Percentiles rank a stretch among this genome's conserved stretches.
Conservation (phyloP, 2,113 vertebrate species). For the Cnemophilus loriae region DNA sequence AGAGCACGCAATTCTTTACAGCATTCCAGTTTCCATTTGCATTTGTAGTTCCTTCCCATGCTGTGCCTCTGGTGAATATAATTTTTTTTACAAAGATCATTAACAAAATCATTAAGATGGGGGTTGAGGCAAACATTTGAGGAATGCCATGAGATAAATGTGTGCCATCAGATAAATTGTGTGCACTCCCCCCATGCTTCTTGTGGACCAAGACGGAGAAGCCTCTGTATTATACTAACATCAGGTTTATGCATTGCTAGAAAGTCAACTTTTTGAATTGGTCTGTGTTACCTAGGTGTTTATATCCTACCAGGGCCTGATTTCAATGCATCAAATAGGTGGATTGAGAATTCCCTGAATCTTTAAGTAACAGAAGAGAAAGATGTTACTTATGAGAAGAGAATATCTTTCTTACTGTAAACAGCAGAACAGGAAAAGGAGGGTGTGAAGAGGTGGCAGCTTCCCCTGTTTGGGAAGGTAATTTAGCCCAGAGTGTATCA, state of each 20-base stretch:
- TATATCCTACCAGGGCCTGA: background rate
- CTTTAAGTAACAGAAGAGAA: background rate
- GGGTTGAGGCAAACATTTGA: background rate
- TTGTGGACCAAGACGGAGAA: background rate
- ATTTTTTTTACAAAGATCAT: background rate
- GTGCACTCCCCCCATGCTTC: accelerated
- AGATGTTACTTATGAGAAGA: background rate
- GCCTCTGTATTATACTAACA: background rate
- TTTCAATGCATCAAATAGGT: background rate
- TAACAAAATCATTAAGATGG: background rate
- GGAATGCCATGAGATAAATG: background rate
- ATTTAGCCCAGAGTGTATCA: background rate
- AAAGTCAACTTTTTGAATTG: background rate
- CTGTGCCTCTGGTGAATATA: background rate
- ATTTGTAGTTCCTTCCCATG: background rate
- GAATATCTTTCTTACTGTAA: background rate
- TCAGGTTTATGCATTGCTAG: background rate
- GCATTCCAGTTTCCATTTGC: background rate
- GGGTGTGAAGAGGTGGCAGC: background rate
- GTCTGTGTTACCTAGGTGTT: background rate
- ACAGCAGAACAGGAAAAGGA: background rate
- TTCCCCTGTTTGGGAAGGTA: background rate
- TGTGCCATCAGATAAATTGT: background rate
- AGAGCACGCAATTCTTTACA: background rate
- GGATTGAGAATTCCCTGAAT: background rate